These are phyloP conservation scores for Cecropterus lyciades DNA, from an alignment of 1,140 invertebrate genomes.

Conservation along the genomic window DNA sequence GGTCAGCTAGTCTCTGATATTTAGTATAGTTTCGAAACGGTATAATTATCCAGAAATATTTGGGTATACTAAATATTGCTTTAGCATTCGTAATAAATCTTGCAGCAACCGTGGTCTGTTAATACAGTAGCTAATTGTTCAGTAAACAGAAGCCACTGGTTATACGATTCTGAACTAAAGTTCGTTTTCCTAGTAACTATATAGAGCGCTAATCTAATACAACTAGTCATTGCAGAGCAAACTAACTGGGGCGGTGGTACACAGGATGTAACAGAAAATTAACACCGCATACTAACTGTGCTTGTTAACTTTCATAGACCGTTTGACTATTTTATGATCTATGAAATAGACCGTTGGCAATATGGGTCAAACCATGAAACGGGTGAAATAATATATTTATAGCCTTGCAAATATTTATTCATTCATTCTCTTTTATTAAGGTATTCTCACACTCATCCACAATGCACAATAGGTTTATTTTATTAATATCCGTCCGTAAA, in stretches of 20 bases:
- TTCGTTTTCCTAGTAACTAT: no score
- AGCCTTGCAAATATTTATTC: neutral
- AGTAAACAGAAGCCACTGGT: no score
- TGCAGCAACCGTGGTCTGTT: no score
- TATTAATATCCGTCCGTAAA: neutral
- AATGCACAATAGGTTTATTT: neutral
- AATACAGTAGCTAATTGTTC: no score
- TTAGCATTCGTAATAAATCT: no score
- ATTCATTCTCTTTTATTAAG: neutral
- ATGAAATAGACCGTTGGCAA: constrained; percentile 9
- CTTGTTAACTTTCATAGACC: constrained; percentile 19
- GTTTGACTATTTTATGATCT: constrained; percentile 9
- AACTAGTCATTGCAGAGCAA: constrained; percentile 43
- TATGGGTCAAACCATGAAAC: neutral
- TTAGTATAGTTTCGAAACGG: no score
- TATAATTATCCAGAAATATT: no score
- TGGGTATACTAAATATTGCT: no score
- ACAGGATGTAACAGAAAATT: constrained; percentile 48
- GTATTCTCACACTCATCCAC: neutral
- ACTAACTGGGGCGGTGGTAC: constrained; percentile 49
- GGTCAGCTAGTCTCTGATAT: no score
- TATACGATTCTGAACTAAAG: no score
- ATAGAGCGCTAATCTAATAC: constrained; percentile 12
- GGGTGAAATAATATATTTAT: constrained; percentile 3
- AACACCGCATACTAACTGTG: constrained; percentile 39